Base-by-base conservation (phyloP, 2,113 vertebrate species). In the Pipra filicauda region DNA sequence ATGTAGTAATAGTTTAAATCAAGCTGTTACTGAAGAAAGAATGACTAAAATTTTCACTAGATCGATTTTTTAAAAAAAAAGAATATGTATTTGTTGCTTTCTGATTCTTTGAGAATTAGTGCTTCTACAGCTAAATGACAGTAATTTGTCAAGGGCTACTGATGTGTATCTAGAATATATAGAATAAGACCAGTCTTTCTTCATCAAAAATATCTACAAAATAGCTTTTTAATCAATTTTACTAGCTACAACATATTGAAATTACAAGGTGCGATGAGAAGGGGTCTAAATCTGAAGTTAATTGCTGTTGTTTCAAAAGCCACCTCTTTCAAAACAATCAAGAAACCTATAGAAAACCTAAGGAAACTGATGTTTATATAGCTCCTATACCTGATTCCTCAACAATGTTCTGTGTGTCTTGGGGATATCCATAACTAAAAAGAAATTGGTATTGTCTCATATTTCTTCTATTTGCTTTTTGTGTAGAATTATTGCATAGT, bases 281-380 rank as follows among this genome's bases (percentile, higher is more conserved):
- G 24, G 79, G 51, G 55, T 89, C 87, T 96, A 93, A 96, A 92
- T 88, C 62, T 93, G 75, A 86, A 95, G 43, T 83, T 95, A 95
- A 90, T 95, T 93, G 86, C 87, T 84, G 87, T 91, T 96, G 76
- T 97, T 97, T 96, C 91, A 90, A 96, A 97, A 97, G 80, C 77
- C 93, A 85, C 94, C 85, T 83, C 61, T 92, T 79, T 91, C 72
- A 95, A 92, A 94, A 95, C 82, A 97, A 87, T 89, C 26, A 12
- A 89, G 62, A 84, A 92, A 81, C 65, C 71, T 89, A 83, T 75
- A 93, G 93, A 97, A 96, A 94, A 59, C 74, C 55, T 6, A 16
- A 72, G 85, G 90, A 97, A 97, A 97, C 70, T 90, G 93, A 75
- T 87, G 88, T 95, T 97, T 96, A 64, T 91, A 70, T 86, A 87